A percentile compares a stretch with the other conserved stretches of the same genome.
phyloP scores from a whole-genome alignment of 2,888 invertebrate genomes.

The Laspeyria flexula region DNA sequence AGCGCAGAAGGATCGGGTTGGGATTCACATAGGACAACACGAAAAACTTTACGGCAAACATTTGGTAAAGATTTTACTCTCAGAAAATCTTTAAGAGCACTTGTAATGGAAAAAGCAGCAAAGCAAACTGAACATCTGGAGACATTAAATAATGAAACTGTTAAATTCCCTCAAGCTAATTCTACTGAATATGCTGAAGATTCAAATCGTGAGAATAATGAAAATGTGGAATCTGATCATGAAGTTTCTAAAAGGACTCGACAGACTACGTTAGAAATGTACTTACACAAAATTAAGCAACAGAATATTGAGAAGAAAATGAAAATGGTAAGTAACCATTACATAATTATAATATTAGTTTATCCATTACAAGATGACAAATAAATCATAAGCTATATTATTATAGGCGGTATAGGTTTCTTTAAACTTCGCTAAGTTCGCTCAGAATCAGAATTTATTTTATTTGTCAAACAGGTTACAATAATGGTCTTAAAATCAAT shows the following conservation, averaged over 20 bases:
- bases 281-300: slow-evolving; percentile 61
- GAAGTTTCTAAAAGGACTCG: slow-evolving; percentile 57
- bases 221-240: slow-evolving; percentile 47
- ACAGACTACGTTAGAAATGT: slow-evolving; percentile 56
- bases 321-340: slow-evolving; percentile 62
- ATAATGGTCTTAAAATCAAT: too few relatives aligned
- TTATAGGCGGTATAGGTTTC: too few relatives aligned
- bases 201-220: slow-evolving; percentile 34
- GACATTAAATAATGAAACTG: slow-evolving; percentile 44
- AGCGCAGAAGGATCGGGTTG: slow-evolving; percentile 74
- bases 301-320: slow-evolving; percentile 57
- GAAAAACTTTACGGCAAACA: slow-evolving; percentile 73
- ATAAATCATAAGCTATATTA: too few relatives aligned
- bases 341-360: background rate
- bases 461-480: too few relatives aligned
- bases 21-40: slow-evolving; percentile 77
- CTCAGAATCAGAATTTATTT: too few relatives aligned
- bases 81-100: slow-evolving; percentile 70
- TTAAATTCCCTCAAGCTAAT: slow-evolving; percentile 54
- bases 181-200: slow-evolving; percentile 53
- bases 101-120: slow-evolving; percentile 77
- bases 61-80: slow-evolving; percentile 74
- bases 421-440: too few relatives aligned
- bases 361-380: too few relatives aligned
- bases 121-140: slow-evolving; percentile 58